Evolutionary conservation across 2,797 vertebrate species (phyloP).

Genomic region (Danio choprae): DNA sequence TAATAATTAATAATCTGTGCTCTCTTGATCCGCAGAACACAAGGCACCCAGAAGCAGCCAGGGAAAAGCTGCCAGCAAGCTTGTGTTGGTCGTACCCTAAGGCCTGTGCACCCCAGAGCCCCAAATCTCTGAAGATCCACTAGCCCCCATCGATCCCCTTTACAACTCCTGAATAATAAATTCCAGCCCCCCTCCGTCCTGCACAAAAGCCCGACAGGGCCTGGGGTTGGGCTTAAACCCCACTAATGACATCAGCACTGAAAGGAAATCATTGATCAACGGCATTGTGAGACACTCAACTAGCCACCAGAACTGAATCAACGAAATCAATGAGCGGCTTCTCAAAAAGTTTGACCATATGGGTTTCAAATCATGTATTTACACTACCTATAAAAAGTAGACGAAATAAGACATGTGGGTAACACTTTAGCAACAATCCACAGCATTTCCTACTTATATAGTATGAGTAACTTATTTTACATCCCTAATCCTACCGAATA

Average conservation of each 20-base stretch:
- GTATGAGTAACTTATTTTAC: too few relatives aligned
- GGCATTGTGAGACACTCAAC: conserved; percentile 87
- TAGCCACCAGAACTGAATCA: conserved; percentile 86
- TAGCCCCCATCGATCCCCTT: conserved; percentile 85
- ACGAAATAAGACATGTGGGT: background rate
- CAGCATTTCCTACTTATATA: too few relatives aligned
- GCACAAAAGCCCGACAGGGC: conserved; percentile 73
- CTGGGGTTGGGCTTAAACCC: conserved; percentile 80
- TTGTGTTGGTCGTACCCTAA: conserved; percentile 70
- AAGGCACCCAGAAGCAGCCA: conserved; percentile 1
- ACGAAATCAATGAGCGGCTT: conserved; percentile 81
- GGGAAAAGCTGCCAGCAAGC: conserved; percentile 60
- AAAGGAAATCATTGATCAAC: conserved; percentile 92
- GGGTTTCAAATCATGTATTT: conserved; percentile 68
- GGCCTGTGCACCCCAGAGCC: conserved; percentile 57
- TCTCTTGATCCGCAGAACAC: background rate
- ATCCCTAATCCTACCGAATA: too few relatives aligned
- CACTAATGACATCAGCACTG: conserved; percentile 91
- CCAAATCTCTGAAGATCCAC: conserved; percentile 69
- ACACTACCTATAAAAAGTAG: conserved; percentile 22
- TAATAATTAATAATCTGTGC: background rate
- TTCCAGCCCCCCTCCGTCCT: conserved; percentile 65
- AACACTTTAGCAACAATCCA: too few relatives aligned
- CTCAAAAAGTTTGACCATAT: conserved; percentile 73
- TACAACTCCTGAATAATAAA: conserved; percentile 83